These are phyloP conservation scores for Temnothorax rugatulus DNA, from an alignment of 2,888 invertebrate species.

Conservation along the genomic window DNA sequence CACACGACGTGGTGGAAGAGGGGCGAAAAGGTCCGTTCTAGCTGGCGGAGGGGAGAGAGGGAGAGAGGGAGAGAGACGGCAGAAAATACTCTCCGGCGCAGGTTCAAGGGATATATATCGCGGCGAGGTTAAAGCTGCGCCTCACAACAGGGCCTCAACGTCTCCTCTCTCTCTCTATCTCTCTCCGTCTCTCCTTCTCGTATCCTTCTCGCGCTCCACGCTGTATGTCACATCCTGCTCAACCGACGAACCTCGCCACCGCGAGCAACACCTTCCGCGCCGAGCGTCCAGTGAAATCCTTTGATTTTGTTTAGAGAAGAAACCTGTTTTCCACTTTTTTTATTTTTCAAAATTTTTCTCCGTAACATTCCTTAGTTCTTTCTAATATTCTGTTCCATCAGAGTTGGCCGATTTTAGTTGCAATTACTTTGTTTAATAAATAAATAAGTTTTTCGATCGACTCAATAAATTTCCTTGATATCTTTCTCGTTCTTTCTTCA, in stretches of 20 bases:
- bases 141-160: conserved; percentile 83
- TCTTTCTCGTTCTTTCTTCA: not conserved
- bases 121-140: conserved; percentile 81
- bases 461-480: not conserved
- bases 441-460: not conserved
- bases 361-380: conserved; percentile 25
- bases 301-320: conserved; percentile 34
- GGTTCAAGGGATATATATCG: conserved; percentile 86
- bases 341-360: not conserved
- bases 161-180: conserved; percentile 68
- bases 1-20: conserved; percentile 60
- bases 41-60: conserved; percentile 58
- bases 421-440: not conserved
- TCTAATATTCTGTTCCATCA: not conserved
- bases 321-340: conserved; percentile 15
- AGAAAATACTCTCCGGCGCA: conserved; percentile 82
- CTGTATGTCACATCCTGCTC: conserved; percentile 60
- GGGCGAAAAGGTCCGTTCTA: conserved; percentile 49
- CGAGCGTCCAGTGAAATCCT: conserved; percentile 56
- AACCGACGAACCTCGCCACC: conserved; percentile 40
- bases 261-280: conserved; percentile 79
- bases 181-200: not conserved
- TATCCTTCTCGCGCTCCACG: conserved; percentile 2
- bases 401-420: not conserved
- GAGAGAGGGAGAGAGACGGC: conserved; percentile 56